Percentiles rank a stretch among this genome's conserved stretches.
Evolutionary conservation across 92 coral and sea anemone genomes (phyloP).

Genomic region (Ricordea florida): DNA sequence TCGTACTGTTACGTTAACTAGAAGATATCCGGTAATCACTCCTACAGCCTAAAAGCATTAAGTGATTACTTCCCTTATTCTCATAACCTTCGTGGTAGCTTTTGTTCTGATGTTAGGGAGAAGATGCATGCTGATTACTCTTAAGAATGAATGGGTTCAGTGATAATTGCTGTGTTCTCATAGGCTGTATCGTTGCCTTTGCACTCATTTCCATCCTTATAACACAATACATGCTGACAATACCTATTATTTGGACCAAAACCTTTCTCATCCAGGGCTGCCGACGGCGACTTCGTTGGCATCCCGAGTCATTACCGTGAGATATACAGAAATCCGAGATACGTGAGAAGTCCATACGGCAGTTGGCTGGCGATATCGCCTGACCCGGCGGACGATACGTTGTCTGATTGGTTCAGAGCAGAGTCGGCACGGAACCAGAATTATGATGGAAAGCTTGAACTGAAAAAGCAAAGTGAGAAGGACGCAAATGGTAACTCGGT

Average conservation of each 20-base stretch:
- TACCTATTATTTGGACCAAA: not conserved
- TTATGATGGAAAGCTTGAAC: constrained; percentile 59
- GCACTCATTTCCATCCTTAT: no score
- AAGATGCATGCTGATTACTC: no score
- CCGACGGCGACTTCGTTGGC: constrained; percentile 87
- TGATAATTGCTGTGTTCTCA: no score
- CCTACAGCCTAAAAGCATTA: no score
- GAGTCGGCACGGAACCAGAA: constrained; percentile 65
- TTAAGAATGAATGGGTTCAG: not conserved
- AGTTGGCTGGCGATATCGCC: constrained; percentile 83
- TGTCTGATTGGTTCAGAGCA: constrained; percentile 85
- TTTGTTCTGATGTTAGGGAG: not conserved
- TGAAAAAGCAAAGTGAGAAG: constrained; percentile 65
- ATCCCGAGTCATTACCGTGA: constrained; percentile 50
- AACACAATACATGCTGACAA: no score
- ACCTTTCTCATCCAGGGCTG: constrained; percentile 35
- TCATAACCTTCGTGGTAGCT: no score
- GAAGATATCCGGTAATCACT: no score
- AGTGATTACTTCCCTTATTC: no score
- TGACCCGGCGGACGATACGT: constrained; percentile 49
- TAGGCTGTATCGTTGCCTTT: no score
- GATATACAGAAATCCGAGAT: constrained; percentile 59
- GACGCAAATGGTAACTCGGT: constrained; percentile 75
- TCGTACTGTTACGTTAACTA: no score
- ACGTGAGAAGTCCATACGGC: constrained; percentile 85